These are phyloP conservation scores for Bufo gargarizans DNA, from an alignment of 2,113 vertebrate species.

Conservation along the genomic window DNA sequence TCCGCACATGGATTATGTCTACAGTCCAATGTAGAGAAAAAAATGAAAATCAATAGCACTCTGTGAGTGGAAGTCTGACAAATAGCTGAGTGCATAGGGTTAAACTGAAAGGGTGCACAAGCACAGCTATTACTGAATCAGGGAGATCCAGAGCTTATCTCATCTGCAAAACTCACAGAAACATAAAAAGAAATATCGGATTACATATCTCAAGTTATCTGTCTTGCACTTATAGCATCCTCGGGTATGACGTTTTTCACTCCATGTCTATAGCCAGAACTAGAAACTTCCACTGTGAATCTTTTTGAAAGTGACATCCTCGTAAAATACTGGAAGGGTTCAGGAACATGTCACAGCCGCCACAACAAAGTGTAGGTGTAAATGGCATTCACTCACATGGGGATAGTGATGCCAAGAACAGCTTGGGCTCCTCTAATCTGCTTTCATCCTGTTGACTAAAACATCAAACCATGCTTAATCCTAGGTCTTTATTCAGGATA, in stretches of 20 bases:
- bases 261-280: neutral
- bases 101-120: neutral
- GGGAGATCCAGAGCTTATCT: neutral
- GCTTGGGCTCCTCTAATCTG: conserved; percentile 39
- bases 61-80: neutral
- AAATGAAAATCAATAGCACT: neutral
- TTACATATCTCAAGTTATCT: neutral
- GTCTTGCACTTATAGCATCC: neutral
- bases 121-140: conserved; percentile 17
- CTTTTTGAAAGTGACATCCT: neutral
- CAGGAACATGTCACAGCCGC: neutral
- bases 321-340: neutral
- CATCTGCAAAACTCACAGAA: conserved; percentile 15
- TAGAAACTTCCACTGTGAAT: neutral
- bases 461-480: conserved; percentile 40
- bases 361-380: conserved; percentile 35
- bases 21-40: neutral
- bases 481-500: conserved; percentile 4
- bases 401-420: conserved; percentile 11
- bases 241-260: neutral
- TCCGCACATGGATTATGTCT: neutral
- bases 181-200: conserved; percentile 3
- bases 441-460: conserved; percentile 43
- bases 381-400: conserved; percentile 4
- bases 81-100: neutral